Conservation (phyloP, 2,797 vertebrate species). For the Siniperca scherzeri region DNA sequence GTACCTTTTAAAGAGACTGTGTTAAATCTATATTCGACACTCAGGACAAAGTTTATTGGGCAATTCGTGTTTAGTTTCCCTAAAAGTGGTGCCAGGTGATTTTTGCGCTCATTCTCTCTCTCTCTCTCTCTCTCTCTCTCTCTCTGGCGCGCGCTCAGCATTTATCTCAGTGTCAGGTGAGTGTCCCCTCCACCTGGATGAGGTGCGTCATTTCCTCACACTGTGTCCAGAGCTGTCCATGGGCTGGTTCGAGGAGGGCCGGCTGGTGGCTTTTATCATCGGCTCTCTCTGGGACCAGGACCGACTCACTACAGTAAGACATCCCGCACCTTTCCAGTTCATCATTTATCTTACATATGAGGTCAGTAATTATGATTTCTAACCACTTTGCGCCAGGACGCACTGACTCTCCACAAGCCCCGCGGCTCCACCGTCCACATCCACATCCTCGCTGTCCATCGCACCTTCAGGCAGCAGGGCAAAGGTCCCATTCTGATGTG, state of each 20-base stretch:
- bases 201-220: conserved; percentile 93
- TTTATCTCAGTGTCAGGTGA: conserved; percentile 94
- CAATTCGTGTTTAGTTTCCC: not conserved
- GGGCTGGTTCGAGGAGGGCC: conserved; percentile 95
- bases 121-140: conserved; percentile 9
- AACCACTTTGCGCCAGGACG: conserved; percentile 81
- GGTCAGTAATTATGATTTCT: not conserved
- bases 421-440: conserved; percentile 91
- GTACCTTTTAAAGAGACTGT: fast-evolving
- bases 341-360: too few relatives aligned
- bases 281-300: conserved; percentile 96
- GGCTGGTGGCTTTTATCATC: conserved; percentile 94
- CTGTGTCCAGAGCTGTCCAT: conserved; percentile 96
- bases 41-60: not conserved
- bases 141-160: conserved; percentile 78
- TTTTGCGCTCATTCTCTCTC: conserved; percentile 33
- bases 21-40: not conserved
- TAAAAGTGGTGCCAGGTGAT: conserved; percentile 50
- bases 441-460: conserved; percentile 93
- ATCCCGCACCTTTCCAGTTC: not conserved
- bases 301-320: conserved; percentile 88
- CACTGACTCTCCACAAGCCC: conserved; percentile 90
- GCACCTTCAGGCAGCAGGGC: conserved; percentile 92
- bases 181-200: conserved; percentile 93
- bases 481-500: conserved; percentile 94